Evolutionary conservation across 2,888 invertebrate genomes (phyloP).

Genomic region (Agrotis ipsilon): DNA sequence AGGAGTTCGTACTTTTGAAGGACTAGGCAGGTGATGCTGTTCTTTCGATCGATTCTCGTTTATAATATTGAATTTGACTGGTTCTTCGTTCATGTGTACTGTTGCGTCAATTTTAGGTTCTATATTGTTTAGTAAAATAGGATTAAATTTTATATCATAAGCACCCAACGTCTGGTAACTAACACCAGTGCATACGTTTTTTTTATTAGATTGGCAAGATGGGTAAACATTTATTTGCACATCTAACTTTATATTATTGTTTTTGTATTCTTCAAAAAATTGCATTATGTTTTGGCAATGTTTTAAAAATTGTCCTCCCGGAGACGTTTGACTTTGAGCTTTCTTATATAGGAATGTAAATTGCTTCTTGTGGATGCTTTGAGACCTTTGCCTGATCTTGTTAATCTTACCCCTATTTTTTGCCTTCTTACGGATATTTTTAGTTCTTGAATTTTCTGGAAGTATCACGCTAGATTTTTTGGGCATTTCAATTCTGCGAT

Average conservation of each 20-base stretch:
- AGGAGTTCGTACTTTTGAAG: slow-evolving; percentile 45
- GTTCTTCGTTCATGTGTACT: slow-evolving; percentile 29
- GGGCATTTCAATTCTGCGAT: slow-evolving; percentile 50
- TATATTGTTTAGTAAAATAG: slow-evolving; percentile 40
- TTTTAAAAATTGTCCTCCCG: slow-evolving; percentile 64
- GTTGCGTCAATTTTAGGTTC: slow-evolving; percentile 24
- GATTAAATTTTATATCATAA: slow-evolving; percentile 43
- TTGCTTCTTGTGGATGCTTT: slow-evolving; percentile 65
- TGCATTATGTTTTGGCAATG: slow-evolving; percentile 74
- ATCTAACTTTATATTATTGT: slow-evolving; percentile 78
- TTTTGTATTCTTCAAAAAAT: slow-evolving; percentile 72
- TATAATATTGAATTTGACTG: slow-evolving; percentile 20
- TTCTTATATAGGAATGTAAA: slow-evolving; percentile 69
- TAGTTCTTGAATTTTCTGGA: slow-evolving; percentile 13
- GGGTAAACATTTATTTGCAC: slow-evolving; percentile 78
- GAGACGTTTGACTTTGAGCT: slow-evolving; percentile 52
- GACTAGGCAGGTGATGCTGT: slow-evolving; percentile 2
- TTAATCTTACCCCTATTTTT: slow-evolving; percentile 37
- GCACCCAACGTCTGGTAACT: slow-evolving; percentile 33
- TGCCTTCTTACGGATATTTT: slow-evolving; percentile 20
- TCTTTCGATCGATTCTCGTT: slow-evolving; percentile 26
- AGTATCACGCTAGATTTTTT: slow-evolving; percentile 21
- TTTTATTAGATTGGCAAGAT: slow-evolving; percentile 49
- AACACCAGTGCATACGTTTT: slow-evolving; percentile 52
- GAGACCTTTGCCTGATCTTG: slow-evolving; percentile 33